These are phyloP conservation scores for Emberiza fucata DNA, from an alignment of 2,113 vertebrate genomes.

Conservation along the genomic window DNA sequence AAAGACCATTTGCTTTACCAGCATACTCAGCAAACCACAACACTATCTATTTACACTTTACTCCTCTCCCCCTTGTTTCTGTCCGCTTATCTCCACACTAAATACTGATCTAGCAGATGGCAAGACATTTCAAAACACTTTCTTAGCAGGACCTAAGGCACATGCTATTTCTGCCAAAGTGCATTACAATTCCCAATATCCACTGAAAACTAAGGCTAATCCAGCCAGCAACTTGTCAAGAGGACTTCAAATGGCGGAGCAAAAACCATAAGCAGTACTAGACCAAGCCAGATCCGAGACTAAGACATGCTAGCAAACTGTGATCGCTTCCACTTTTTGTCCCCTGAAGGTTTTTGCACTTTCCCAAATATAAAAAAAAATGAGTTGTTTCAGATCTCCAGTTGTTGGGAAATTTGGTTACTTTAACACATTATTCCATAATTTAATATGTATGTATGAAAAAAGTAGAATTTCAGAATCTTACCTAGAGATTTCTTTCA, in stretches of 20 bases:
- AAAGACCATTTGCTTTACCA: background rate
- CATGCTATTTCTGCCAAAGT: background rate
- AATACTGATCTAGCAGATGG: background rate
- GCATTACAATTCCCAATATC: background rate
- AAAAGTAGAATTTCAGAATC: background rate
- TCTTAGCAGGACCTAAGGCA: background rate
- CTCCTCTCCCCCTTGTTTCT: background rate
- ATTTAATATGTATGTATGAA: background rate
- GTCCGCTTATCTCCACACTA: background rate
- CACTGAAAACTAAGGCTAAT: background rate
- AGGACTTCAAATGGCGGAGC: background rate
- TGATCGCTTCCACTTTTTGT: background rate
- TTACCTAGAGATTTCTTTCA: slow-evolving; percentile 87
- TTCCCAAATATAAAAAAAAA: background rate
- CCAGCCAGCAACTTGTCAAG: background rate
- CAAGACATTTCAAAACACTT: background rate
- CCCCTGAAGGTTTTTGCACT: background rate
- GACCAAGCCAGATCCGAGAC: background rate
- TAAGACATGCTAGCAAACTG: background rate
- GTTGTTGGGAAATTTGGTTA: background rate
- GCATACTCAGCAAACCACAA: background rate
- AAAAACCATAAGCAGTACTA: background rate
- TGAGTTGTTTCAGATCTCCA: background rate
- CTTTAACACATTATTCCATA: background rate
- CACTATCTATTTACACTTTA: background rate